A percentile compares a stretch with the other conserved stretches of the same genome.
Evolutionary conservation across 2,113 vertebrate genomes (phyloP).

Genomic region (Bufo bufo): DNA sequence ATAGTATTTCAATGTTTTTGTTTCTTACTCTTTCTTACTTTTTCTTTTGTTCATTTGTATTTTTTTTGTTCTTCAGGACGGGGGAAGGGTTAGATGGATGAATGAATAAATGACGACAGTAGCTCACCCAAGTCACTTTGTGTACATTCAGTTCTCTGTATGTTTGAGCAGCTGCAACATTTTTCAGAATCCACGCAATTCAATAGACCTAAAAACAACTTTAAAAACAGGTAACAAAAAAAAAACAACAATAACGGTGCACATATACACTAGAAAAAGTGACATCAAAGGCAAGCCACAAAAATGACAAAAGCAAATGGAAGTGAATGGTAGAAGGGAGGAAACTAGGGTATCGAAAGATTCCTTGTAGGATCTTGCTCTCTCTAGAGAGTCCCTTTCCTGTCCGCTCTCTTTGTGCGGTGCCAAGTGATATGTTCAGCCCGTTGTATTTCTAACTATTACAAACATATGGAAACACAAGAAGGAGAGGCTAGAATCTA

Average conservation of each 20-base stretch:
- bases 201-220: constrained; percentile 11
- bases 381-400: constrained; percentile 44
- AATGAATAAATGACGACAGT: constrained; percentile 22
- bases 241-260: not conserved
- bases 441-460: constrained; percentile 23
- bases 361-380: constrained; percentile 23
- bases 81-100: constrained; percentile 32
- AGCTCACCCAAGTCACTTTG: constrained; percentile 36
- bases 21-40: constrained; percentile 19
- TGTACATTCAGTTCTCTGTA: constrained; percentile 18
- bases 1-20: constrained; percentile 31
- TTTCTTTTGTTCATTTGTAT: constrained; percentile 6
- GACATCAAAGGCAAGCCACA: not conserved
- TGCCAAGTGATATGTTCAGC: constrained; percentile 42
- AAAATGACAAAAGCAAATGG: constrained; percentile 23
- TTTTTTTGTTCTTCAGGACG: not conserved
- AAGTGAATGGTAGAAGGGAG: constrained; percentile 18
- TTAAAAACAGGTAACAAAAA: not conserved
- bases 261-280: not conserved
- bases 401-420: constrained; percentile 32
- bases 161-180: constrained; percentile 56
- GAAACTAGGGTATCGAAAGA: constrained; percentile 47
- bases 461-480: constrained; percentile 45
- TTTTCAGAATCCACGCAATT: constrained; percentile 19
- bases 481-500: not conserved